Evolutionary conservation across 2,888 invertebrate species (phyloP), one percentile per base, ranked within the genome.

Genomic region (Mesorhabditis spiculigera): DNA sequence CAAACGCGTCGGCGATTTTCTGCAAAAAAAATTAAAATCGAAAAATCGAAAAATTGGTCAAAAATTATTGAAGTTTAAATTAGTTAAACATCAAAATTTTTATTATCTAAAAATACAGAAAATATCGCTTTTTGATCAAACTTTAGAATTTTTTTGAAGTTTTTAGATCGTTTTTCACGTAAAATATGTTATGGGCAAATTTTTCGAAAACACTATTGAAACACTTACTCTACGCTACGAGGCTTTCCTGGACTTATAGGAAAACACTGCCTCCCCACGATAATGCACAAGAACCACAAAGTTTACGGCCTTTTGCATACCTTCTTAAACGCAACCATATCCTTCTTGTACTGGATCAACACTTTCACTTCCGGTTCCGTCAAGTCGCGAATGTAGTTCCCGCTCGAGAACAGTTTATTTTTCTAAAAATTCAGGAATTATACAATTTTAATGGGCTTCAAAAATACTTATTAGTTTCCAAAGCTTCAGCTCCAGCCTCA

Each of bases 1-100:
- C 81, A 62, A 82, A 82, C 1, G 80, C 82, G 65, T 80, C 81
- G 63, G 78, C 81, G 45, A 82, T 81, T 73, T 80, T 79, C 82
- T 81, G 68, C 69, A 74, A 65, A 0, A 65, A 0, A 41, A 63
- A 45, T 3, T 16, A 28, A 28, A 28, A 28, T 28, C 28, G 28
- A 28, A 28, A 28, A 28, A 28, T 28, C 28, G 28, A 28, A 28
- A 28, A 28, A 28, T 28, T 28, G 3, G 28, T 28, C 28, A 28
- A 28, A 28, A 28, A 28, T 28, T 28, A 28, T 3, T 28, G 28
- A 28, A 28, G 3, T 28, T 1, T 1, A 28, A 28, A 28, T 1
- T 28, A 28, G 28, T 3, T 28, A 28, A 28, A 28, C 28, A 28
- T n/a, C n/a, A n/a, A n/a, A n/a, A n/a, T n/a, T n/a, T n/a, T n/a